Evolutionary conservation across 2,797 vertebrate species (phyloP).

Genomic region (Trachurus trachurus): DNA sequence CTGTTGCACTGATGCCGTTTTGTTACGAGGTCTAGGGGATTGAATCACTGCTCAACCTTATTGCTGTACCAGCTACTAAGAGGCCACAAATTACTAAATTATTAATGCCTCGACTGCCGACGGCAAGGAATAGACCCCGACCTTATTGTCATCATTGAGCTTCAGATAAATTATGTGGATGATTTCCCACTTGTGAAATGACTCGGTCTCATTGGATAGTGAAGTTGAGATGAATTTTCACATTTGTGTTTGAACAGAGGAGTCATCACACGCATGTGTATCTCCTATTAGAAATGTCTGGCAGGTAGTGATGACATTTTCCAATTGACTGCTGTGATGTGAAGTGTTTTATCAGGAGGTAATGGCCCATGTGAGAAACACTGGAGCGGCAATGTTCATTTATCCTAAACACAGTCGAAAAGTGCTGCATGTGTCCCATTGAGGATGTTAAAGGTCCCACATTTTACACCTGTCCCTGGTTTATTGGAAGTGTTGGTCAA

Average conservation of each 20-base stretch:
- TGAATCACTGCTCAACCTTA: too few species aligned
- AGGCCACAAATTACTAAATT: not conserved
- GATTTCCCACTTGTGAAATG: not conserved
- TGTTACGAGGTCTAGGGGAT: not conserved
- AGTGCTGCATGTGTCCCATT: not conserved
- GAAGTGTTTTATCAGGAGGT: not conserved
- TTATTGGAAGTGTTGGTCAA: too few species aligned
- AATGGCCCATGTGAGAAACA: constrained; percentile 4
- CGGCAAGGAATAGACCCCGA: not conserved
- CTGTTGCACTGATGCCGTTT: not conserved
- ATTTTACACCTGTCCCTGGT: too few species aligned
- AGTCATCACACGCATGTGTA: constrained; percentile 9
- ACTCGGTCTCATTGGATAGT: not conserved
- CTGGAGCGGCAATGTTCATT: constrained; percentile 3
- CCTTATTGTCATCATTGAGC: not conserved
- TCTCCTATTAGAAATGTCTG: not conserved
- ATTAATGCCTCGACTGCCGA: not conserved
- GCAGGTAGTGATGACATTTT: not conserved
- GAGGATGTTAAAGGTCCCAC: not conserved
- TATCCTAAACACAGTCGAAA: not conserved
- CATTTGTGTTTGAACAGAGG: not conserved
- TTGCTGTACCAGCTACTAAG: too few species aligned
- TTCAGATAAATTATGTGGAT: not conserved
- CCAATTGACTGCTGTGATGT: constrained; percentile 13
- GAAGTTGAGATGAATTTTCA: constrained; percentile 2